A percentile compares a stretch with the other conserved stretches of the same genome.
Evolutionary conservation across 2,113 vertebrate genomes (phyloP).

Genomic region (Leiothrix lutea): DNA sequence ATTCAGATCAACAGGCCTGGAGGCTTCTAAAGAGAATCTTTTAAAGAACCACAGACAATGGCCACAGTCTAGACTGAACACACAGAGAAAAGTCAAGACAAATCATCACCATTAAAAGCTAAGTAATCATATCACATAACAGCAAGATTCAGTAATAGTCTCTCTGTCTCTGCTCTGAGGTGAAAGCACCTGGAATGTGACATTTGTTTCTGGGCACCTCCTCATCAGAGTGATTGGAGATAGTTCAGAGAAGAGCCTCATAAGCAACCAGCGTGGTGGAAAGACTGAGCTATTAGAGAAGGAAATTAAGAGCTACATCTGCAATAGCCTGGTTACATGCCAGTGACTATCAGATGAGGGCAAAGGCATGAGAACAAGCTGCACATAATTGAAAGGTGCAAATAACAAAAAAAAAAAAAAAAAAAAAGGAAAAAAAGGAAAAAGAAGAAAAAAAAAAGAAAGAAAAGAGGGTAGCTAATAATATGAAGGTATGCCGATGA

Average conservation of each 20-base stretch:
- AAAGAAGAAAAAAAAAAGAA: rapidly evolving
- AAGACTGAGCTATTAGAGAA: background rate
- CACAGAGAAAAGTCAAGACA: constrained; percentile 47
- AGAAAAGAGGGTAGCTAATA: background rate
- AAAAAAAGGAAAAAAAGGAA: no score
- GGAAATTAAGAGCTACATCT: background rate
- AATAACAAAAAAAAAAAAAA: background rate
- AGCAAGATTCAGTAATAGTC: background rate
- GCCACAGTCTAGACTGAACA: constrained; percentile 65
- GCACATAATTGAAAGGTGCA: background rate
- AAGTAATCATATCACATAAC: constrained; percentile 54
- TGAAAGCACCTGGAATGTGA: constrained; percentile 47
- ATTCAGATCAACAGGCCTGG: constrained; percentile 42
- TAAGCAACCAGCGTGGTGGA: background rate
- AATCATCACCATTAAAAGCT: constrained; percentile 39
- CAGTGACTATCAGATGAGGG: background rate
- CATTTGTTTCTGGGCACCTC: constrained; percentile 24
- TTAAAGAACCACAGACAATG: constrained; percentile 54
- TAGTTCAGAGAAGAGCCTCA: constrained; percentile 5
- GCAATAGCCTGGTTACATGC: background rate
- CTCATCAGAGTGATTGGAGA: background rate
- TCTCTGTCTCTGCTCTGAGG: constrained; percentile 14
- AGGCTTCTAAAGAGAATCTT: constrained; percentile 39
- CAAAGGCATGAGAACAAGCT: background rate
- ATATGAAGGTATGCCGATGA: background rate